A percentile compares a stretch with the other conserved stretches of the same genome.
These are phyloP conservation scores for Spinibarbus caldwelli DNA, from an alignment of 2,797 vertebrate species.

Conservation along the genomic window DNA sequence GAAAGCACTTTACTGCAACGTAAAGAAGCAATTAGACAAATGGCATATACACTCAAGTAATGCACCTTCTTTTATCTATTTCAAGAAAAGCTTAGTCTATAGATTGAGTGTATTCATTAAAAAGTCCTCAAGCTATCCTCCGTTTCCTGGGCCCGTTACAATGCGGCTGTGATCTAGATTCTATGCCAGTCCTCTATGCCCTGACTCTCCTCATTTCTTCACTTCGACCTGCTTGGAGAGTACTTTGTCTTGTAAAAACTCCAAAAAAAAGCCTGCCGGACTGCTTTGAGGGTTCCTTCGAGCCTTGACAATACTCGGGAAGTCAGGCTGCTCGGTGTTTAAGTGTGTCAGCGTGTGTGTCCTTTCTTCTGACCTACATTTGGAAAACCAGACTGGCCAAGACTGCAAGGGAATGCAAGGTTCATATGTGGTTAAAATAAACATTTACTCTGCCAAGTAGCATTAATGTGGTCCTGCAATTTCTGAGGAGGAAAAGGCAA, in stretches of 20 bases:
- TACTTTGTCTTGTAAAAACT: conserved; percentile 40
- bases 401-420: conserved; percentile 60
- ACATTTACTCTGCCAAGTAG: conserved; percentile 56
- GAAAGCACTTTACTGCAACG: background rate
- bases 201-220: conserved; percentile 28
- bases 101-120: conserved; percentile 46
- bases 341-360: conserved; percentile 15
- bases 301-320: background rate
- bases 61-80: conserved; percentile 15
- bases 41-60: conserved; percentile 13
- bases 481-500: conserved; percentile 20
- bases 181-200: conserved; percentile 30
- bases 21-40: conserved; percentile 41
- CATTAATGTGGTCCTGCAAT: conserved; percentile 43
- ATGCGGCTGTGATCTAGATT: conserved; percentile 49
- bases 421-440: conserved; percentile 63
- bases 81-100: conserved; percentile 6
- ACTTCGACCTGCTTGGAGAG: conserved; percentile 48
- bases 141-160: conserved; percentile 41
- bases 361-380: conserved; percentile 72
- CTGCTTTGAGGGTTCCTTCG: conserved; percentile 28
- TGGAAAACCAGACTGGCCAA: conserved; percentile 58
- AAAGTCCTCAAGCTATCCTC: conserved; percentile 19
- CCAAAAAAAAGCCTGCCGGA: conserved; percentile 23
- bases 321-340: conserved; percentile 28